These are phyloP conservation scores for Idaea dimidiata DNA, from an alignment of 2,888 invertebrate genomes.

Conservation along the genomic window DNA sequence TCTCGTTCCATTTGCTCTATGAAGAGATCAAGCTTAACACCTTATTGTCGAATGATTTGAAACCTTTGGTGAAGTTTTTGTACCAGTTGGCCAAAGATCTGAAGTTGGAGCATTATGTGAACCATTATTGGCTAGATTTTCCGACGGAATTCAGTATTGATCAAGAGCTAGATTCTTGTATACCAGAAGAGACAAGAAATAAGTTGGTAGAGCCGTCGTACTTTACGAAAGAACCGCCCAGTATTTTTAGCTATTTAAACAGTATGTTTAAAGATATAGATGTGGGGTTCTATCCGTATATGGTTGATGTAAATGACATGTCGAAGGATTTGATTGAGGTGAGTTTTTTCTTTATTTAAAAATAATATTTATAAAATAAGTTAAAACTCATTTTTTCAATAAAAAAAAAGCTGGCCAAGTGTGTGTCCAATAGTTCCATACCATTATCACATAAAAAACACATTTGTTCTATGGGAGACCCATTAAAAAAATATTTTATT, in stretches of 20 bases:
- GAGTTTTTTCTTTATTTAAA: constrained; percentile 33
- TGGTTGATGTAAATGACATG: constrained; percentile 86
- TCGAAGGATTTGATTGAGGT: constrained; percentile 89
- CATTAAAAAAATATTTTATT: too few relatives aligned
- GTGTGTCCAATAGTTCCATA: too few relatives aligned
- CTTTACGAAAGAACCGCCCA: constrained; percentile 83
- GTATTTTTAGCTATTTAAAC: constrained; percentile 86
- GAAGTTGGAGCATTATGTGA: constrained; percentile 84
- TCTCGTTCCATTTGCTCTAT: constrained; percentile 92
- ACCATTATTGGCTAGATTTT: constrained; percentile 93
- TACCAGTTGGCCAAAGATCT: constrained; percentile 90
- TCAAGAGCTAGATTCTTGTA: constrained; percentile 66
- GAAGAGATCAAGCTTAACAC: constrained; percentile 94
- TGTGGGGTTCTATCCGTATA: constrained; percentile 84
- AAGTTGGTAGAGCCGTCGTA: constrained; percentile 82
- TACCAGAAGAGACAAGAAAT: constrained; percentile 79
- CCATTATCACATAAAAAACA: too few relatives aligned
- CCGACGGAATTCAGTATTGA: constrained; percentile 81
- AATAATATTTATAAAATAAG: too few relatives aligned
- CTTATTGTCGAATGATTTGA: constrained; percentile 84
- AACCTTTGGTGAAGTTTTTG: constrained; percentile 85
- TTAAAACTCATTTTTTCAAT: too few relatives aligned
- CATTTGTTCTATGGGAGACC: too few relatives aligned
- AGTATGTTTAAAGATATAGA: constrained; percentile 80
- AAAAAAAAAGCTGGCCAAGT: too few relatives aligned